Evolutionary conservation across 2,113 vertebrate species (phyloP), one percentile per base, ranked within the genome.

Genomic region (Gobius niger): DNA sequence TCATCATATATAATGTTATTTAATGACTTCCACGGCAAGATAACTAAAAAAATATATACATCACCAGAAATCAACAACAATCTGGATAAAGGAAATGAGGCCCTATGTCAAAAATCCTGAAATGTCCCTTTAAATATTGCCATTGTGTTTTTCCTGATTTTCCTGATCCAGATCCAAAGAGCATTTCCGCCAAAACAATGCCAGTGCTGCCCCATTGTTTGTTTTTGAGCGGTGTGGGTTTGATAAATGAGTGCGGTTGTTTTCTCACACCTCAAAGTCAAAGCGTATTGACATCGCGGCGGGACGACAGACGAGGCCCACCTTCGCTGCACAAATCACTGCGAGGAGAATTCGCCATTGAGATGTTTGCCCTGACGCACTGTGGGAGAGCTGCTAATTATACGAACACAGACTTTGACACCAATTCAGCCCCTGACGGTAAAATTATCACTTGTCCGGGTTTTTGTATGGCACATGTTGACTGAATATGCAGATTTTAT

Each of bases 241-340:
- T 65, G 68, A 65, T 68, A 56, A 66, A 59, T 66, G 67, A 51
- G 47, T 19, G 16, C 5, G 7, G 24, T 18, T 44, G 12, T 63
- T 10, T 13, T 13, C 47, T 14, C 47, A 47, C 14, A 69, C 19
- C 41, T 72, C 41, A 73, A 76, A 53, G 65, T 69, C 47, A 40
- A 53, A 44, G 63, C 46, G 47, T 59, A 63, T 7, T 7, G 56
- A 76, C 51, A 54, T 14, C 56, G 24, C 53, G 57, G 57, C 24
- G 65, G 24, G 51, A 1, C 18, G 61, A 46, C 52, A 56, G 7
- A 7, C 15, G 7, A 54, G 40, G 63, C 47, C 42, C 62, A 51
- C 18, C 14, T 44, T 62, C 9, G 12, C 15, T 16, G 42, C 60
- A 44, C 60, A 6, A n/a, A 62, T 15, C 18, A 15, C 42, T 18